Conservation (phyloP, 2,888 invertebrate genomes). For the Caenorhabditis panamensis region DNA sequence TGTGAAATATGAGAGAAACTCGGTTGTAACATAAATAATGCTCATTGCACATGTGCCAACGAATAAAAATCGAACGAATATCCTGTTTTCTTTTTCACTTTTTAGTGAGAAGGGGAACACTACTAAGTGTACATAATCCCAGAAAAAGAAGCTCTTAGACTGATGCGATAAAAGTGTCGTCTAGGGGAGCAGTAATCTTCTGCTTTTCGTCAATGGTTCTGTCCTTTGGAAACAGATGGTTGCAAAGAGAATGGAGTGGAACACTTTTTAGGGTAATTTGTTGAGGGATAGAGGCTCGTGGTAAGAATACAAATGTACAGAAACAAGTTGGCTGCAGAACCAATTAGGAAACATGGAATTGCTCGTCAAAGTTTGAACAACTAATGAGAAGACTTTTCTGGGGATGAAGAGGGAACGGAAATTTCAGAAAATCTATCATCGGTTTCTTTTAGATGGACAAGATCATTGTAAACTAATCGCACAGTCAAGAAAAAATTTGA, state of each 20-base stretch:
- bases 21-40: slow-evolving; percentile 53
- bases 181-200: neutral
- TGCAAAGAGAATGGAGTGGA: neutral
- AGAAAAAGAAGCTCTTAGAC: neutral
- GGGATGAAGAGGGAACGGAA: no score
- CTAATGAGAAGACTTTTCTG: no score
- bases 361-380: no score
- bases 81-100: slow-evolving; percentile 25
- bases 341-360: no score
- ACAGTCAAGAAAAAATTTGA: no score
- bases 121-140: slow-evolving; percentile 16
- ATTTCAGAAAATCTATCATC: no score
- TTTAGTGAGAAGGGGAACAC: neutral
- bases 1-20: slow-evolving; percentile 45
- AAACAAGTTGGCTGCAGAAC: no score
- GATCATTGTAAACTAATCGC: no score
- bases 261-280: no score
- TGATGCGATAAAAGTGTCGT: neutral
- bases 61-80: slow-evolving; percentile 20
- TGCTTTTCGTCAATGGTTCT: neutral
- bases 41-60: slow-evolving; percentile 39
- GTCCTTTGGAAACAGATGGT: neutral
- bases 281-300: no score
- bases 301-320: no score
- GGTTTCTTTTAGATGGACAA: no score